phyloP scores from a whole-genome alignment of 2,113 vertebrate genomes.

The Addax nasomaculatus region DNA sequence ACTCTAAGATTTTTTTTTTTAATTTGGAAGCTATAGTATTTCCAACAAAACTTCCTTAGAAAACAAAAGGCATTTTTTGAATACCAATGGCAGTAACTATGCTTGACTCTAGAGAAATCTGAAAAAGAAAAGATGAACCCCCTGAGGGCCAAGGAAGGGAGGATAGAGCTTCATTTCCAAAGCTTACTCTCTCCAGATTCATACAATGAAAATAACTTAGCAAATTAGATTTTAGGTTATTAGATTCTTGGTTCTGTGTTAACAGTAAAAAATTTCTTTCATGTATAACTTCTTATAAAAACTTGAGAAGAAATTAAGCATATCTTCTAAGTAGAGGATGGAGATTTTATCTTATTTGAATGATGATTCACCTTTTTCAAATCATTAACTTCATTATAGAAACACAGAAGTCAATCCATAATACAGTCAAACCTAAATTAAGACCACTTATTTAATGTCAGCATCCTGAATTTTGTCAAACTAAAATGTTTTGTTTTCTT shows the following conservation, averaged over 20 bases:
- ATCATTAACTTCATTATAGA: background rate
- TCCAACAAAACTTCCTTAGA: background rate
- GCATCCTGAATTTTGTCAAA: background rate
- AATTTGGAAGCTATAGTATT: background rate
- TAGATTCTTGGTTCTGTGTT: background rate
- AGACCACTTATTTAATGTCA: background rate
- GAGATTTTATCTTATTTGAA: background rate
- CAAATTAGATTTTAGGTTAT: background rate
- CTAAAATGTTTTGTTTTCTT: background rate
- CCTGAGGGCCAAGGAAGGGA: background rate
- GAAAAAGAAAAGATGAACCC: background rate
- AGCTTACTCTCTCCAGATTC: background rate
- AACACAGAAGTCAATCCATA: background rate
- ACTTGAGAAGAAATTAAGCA: background rate
- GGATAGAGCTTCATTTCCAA: background rate
- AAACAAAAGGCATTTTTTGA: background rate
- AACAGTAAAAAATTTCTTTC: background rate
- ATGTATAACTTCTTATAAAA: background rate
- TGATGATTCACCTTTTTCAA: background rate
- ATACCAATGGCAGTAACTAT: background rate
- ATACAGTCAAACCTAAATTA: background rate
- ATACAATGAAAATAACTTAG: background rate
- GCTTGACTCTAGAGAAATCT: background rate
- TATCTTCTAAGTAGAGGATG: background rate
- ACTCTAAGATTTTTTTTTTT: background rate